Evolutionary conservation across 2,113 vertebrate genomes (phyloP), one percentile per base, ranked within the genome.

Genomic region (Eira barbara): DNA sequence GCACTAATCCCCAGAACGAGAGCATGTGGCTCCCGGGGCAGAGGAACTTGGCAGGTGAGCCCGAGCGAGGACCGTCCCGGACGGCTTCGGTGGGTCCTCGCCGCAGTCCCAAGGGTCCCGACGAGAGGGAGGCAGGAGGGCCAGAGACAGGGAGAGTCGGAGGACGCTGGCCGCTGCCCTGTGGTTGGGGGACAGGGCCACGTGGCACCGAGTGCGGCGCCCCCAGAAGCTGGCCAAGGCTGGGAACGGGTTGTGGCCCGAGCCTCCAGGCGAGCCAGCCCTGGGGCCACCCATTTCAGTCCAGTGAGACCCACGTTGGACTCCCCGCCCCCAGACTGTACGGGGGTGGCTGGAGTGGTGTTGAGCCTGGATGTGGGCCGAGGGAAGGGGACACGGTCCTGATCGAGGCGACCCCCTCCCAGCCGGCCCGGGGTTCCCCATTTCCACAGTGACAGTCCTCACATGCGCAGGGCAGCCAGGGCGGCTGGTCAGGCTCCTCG

Each of bases 141-240:
- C 10, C 78, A 27, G 79, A 11, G 80, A 27, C 21, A 11, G 15
- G 52, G 42, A 29, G 55, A 25, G 17, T 4, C 29, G 29, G 36
- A 36, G 27, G 69, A 2, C 17, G 2, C 21, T 0, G 1, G 0
- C 83, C 0, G 3, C 78, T 20, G 36, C 21, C 57, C 4, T 14
- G n/a, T 6, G 21, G 78, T 1, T 21, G 45, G 78, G 31, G 31
- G 61, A 55, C 1, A 6, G 49, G 76, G 7, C 63, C 14, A 4
- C 7, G 0, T 17, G 11, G 49, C 15, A 7, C 12, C 0, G 57
- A 42, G 25, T 1, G 34, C 3, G 4, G n/a, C 0, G 0, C n/a
- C n/a, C 42, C n/a, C 14, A 6, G 59, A 55, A 27, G 49, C 71
- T 27, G 36, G 29, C 25, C 15, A 8, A 27, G 39, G 42, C 25